These are phyloP conservation scores for Acrocyrtus sp. DNA, from an alignment of 2,888 invertebrate species.

Conservation along the genomic window DNA sequence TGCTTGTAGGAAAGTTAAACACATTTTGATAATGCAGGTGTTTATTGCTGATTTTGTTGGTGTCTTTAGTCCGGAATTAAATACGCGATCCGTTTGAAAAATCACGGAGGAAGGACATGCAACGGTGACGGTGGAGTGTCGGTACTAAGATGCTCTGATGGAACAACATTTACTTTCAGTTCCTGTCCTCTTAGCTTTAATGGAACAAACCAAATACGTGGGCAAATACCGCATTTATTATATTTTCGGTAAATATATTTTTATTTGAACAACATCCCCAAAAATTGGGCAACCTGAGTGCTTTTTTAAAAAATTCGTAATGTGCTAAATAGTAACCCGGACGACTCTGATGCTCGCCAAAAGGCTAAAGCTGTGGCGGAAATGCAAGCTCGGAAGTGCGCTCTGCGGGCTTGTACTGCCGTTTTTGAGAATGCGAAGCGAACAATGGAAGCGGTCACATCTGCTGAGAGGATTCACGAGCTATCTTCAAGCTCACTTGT, in stretches of 20 bases:
- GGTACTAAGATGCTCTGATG: slow-evolving; percentile 91
- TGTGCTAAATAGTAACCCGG: slow-evolving; percentile 69
- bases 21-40: too few species aligned
- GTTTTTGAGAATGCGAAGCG: slow-evolving; percentile 60
- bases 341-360: slow-evolving; percentile 71
- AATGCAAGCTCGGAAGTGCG: slow-evolving; percentile 75
- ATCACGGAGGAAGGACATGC: slow-evolving; percentile 90
- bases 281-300: too few species aligned
- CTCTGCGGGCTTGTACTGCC: slow-evolving; percentile 68
- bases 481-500: slow-evolving; percentile 74
- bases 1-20: too few species aligned
- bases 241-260: slow-evolving; percentile 78
- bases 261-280: not conserved
- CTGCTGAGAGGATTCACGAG: slow-evolving; percentile 66
- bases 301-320: not conserved
- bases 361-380: slow-evolving; percentile 72
- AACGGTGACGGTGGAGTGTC: slow-evolving; percentile 94
- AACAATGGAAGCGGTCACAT: slow-evolving; percentile 46
- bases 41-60: too few species aligned
- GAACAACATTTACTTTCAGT: slow-evolving; percentile 88
- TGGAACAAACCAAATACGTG: slow-evolving; percentile 94
- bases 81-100: slow-evolving; percentile 88
- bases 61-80: slow-evolving; percentile 71
- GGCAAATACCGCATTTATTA: slow-evolving; percentile 92
- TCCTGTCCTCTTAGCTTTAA: slow-evolving; percentile 94